phyloP scores from a whole-genome alignment of 2,797 vertebrate genomes.

The Falco novaeseelandiae region DNA sequence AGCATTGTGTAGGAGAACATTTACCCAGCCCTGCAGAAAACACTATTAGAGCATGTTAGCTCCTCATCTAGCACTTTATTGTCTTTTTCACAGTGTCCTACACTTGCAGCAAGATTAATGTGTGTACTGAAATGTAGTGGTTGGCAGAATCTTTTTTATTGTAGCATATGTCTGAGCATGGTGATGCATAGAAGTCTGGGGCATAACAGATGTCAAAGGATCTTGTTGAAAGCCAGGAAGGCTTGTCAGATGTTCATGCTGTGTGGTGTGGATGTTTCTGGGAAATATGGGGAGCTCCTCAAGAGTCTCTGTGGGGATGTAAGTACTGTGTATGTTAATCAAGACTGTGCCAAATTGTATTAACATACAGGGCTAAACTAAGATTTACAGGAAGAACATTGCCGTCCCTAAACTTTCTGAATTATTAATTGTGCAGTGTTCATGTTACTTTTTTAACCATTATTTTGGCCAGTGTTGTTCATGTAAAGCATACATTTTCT shows the following conservation, averaged over 20 bases:
- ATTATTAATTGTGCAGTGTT: background rate
- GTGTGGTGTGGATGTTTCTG: background rate
- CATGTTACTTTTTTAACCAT: background rate
- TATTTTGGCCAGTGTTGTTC: background rate
- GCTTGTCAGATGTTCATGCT: background rate
- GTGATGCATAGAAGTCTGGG: background rate
- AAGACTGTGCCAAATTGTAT: background rate
- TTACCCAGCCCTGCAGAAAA: background rate
- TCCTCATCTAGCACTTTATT: background rate
- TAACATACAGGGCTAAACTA: background rate
- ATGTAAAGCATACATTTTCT: background rate
- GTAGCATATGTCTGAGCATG: background rate
- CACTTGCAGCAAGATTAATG: background rate
- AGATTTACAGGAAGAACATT: background rate
- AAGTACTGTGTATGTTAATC: background rate
- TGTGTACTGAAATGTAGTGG: fast-evolving
- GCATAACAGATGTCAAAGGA: background rate
- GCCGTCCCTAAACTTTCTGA: background rate
- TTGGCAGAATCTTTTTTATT: background rate
- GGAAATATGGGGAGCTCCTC: background rate
- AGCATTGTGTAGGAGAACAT: background rate
- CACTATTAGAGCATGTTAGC: background rate
- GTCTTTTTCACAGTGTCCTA: background rate
- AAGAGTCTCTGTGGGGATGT: background rate
- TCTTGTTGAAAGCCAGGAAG: background rate